A percentile compares a stretch with the other conserved stretches of the same genome.
phyloP scores from a whole-genome alignment of 2,113 vertebrate genomes.

The Cepphus grylle region DNA sequence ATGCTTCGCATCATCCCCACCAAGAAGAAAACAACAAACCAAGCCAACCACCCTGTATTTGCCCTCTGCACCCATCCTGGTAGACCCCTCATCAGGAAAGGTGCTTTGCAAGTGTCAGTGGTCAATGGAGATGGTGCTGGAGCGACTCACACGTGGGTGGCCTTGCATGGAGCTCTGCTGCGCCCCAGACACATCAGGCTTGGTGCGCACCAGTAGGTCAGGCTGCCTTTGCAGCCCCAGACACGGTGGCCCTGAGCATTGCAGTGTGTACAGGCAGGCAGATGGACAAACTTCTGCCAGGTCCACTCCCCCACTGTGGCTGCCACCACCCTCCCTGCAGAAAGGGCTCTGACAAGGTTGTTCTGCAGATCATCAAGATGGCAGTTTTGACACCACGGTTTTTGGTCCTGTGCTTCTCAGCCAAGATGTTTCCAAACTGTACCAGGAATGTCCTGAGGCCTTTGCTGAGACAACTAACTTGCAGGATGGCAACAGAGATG shows the following conservation, averaged over 20 bases:
- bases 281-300: not conserved
- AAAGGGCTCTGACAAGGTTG: not conserved
- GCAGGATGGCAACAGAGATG: not conserved
- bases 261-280: not conserved
- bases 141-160: not conserved
- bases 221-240: not conserved
- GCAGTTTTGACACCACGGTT: not conserved
- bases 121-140: not conserved
- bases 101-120: accelerated
- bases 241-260: accelerated
- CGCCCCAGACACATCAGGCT: not conserved
- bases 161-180: not conserved
- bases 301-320: accelerated
- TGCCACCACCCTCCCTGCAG: not conserved
- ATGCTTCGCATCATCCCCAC: not conserved
- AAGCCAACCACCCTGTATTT: not conserved
- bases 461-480: not conserved
- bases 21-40: no score
- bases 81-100: not conserved
- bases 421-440: not conserved
- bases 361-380: no score
- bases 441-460: not conserved
- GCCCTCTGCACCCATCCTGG: not conserved
- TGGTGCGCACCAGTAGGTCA: accelerated
- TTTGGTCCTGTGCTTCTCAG: not conserved